phyloP scores from a whole-genome alignment of 2,888 invertebrate genomes.

The Endomychus coccineus region DNA sequence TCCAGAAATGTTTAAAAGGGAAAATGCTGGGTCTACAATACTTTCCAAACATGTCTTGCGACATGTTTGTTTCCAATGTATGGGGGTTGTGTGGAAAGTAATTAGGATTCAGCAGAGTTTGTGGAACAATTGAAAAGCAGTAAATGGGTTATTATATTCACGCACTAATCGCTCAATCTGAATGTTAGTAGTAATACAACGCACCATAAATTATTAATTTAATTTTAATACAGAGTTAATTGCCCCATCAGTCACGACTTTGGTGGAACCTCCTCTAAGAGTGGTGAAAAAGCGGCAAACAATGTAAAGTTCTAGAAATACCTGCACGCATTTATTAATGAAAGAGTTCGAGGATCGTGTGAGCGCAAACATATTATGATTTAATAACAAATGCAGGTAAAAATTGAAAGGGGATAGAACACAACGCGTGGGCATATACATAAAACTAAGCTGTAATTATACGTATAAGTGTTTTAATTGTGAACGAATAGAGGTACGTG shows the following conservation, averaged over 20 bases:
- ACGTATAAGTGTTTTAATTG: constrained; percentile 45
- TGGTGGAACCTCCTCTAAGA: constrained; percentile 11
- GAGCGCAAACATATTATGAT: constrained; percentile 28
- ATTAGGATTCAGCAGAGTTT: no score
- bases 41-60: no score
- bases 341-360: constrained; percentile 19
- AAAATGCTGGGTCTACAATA: no score
- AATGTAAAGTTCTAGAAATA: constrained; percentile 24
- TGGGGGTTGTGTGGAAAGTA: no score
- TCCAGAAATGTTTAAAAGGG: no score
- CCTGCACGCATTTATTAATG: constrained; percentile 24
- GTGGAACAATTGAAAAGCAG: no score
- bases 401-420: constrained; percentile 31
- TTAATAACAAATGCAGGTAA: constrained; percentile 31
- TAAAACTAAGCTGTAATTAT: constrained; percentile 43
- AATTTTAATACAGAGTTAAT: constrained; percentile 30
- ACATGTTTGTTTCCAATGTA: no score
- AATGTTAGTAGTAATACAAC: no score
- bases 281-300: constrained; percentile 21
- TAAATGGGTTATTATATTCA: no score
- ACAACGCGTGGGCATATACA: constrained; percentile 41
- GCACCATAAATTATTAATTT: constrained; percentile 29
- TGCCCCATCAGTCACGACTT: constrained; percentile 25
- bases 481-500: constrained; percentile 41
- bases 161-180: no score